These are phyloP conservation scores for Barypeithes pellucidus DNA, from an alignment of 2,888 invertebrate genomes.

Conservation along the genomic window DNA sequence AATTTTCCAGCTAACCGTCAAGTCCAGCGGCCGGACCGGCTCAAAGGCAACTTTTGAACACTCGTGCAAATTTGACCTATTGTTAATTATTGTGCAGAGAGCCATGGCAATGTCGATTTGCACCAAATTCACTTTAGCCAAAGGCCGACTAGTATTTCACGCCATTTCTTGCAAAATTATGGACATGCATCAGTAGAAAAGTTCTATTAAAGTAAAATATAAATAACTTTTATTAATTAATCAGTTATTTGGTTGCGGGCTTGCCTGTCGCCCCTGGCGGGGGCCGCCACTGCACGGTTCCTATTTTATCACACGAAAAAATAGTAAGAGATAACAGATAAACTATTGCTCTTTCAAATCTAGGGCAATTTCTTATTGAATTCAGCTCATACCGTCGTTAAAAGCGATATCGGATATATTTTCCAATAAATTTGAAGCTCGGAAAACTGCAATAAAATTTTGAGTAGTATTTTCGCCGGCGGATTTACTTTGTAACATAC, in stretches of 20 bases:
- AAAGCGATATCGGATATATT: constrained; percentile 51
- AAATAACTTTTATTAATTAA: no score
- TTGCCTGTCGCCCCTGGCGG: no score
- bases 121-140: constrained; percentile 33
- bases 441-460: constrained; percentile 60
- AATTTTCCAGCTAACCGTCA: constrained; percentile 46
- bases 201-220: no score
- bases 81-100: constrained; percentile 37
- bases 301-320: no score
- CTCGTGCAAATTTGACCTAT: constrained; percentile 36
- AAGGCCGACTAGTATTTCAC: constrained; percentile 15
- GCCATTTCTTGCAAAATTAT: no score
- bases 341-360: background rate
- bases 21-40: constrained; percentile 34
- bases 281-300: no score
- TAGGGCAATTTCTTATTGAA: constrained; percentile 26
- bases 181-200: no score
- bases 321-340: background rate
- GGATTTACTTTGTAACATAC: constrained; percentile 10
- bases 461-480: constrained; percentile 55
- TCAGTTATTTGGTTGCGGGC: no score
- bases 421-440: constrained; percentile 58
- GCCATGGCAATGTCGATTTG: constrained; percentile 38
- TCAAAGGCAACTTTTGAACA: constrained; percentile 40
- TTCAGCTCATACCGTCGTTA: constrained; percentile 34